phyloP scores from a whole-genome alignment of 2,797 vertebrate species.

The Sciurus carolinensis region DNA sequence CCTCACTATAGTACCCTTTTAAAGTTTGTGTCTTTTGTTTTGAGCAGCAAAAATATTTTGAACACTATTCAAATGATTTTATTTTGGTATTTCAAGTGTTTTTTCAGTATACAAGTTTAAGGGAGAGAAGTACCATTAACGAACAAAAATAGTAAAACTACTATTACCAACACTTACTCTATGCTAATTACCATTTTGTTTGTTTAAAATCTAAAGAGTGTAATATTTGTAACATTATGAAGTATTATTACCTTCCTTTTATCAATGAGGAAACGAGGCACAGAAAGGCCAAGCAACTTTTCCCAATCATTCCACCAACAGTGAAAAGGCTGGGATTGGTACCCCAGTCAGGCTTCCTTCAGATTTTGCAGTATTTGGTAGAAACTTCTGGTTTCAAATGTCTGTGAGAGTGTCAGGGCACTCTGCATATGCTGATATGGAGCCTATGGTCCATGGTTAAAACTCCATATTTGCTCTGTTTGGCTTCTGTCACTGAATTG shows the following conservation, averaged over 20 bases:
- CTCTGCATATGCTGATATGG: too few relatives aligned
- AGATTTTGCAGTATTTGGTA: background rate
- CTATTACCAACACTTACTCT: background rate
- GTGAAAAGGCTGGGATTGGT: background rate
- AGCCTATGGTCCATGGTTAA: background rate
- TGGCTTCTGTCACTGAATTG: background rate
- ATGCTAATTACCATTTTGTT: background rate
- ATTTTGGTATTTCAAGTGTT: background rate
- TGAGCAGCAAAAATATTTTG: background rate
- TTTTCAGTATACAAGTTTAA: background rate
- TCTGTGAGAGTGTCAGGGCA: rapidly evolving
- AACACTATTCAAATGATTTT: background rate
- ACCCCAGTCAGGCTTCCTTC: too few relatives aligned
- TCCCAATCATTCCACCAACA: background rate
- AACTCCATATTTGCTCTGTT: background rate
- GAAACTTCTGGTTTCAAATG: background rate
- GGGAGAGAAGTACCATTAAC: background rate
- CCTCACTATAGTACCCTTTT: background rate
- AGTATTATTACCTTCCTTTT: background rate
- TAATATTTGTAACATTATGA: background rate
- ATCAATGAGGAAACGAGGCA: background rate
- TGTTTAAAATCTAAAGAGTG: background rate
- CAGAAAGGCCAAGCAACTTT: background rate
- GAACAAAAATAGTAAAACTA: background rate
- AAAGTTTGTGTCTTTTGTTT: background rate